Evolutionary conservation across 2,888 invertebrate species (phyloP).

Genomic region (Sphecodes monilicornis): DNA sequence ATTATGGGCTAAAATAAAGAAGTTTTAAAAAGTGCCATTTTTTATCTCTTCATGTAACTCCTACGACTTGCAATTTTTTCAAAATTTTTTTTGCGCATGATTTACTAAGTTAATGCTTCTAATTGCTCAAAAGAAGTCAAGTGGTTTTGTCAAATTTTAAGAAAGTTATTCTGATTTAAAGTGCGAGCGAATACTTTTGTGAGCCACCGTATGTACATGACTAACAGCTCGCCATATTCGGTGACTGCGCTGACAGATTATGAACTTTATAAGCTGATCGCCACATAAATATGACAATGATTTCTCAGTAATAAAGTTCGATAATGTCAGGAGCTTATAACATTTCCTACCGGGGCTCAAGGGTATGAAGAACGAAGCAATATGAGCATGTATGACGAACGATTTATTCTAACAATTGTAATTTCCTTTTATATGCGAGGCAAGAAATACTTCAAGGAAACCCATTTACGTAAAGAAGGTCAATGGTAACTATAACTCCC

Average conservation of each 20-base stretch:
- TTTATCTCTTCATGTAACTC: no score
- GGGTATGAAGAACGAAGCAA: background rate
- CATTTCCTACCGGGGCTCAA: background rate
- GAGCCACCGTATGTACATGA: no score
- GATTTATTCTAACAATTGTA: background rate
- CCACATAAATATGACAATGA: background rate
- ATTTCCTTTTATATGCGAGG: background rate
- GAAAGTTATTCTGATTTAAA: no score
- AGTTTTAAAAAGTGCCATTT: no score
- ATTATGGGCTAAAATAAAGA: no score
- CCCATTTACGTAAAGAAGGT: constrained; percentile 5
- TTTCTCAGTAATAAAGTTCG: background rate
- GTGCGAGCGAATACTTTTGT: no score
- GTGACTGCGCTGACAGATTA: background rate
- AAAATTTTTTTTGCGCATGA: no score
- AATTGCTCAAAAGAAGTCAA: no score
- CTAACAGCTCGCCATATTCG: background rate
- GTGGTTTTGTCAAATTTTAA: no score
- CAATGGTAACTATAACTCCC: background rate
- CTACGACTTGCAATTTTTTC: no score
- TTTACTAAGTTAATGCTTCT: no score
- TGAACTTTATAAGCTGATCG: background rate
- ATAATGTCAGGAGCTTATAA: background rate
- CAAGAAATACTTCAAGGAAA: background rate
- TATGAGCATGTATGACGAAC: background rate